Evolutionary conservation across 2,888 invertebrate species (phyloP), one percentile per base, ranked within the genome.

Genomic region (Eupithecia subfuscata): DNA sequence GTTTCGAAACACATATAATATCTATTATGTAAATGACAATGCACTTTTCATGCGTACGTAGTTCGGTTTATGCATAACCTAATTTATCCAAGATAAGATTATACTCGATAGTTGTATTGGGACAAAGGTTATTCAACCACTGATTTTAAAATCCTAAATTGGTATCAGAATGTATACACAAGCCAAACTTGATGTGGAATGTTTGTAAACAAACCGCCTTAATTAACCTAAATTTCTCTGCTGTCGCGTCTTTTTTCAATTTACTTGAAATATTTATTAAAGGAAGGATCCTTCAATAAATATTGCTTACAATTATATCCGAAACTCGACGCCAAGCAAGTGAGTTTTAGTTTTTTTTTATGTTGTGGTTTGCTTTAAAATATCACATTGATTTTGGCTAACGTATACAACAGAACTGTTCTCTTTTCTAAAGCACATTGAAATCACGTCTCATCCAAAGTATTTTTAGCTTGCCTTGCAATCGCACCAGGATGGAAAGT

Each of bases 401-500:
- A 6, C 9, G 40, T 40, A 40, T 64, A 18, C 9, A 18, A 34
- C 34, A 64, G 25, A 63, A 18, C 64, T 64, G 18, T 64, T 34
- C 52, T 11, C 52, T 56, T 48, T 63, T 69, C 84, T 83, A 86
- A 84, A 83, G 85, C 85, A 86, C 84, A 85, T 85, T 84, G 60
- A 25, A 60, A 60, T 60, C 60, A 83, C 86, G 85, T 87, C 86
- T 87, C 88, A 85, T 87, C 87, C 84, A 81, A 84, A 87, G 85
- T 90, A 90, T 88, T 87, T 90, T 88, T 90, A 90, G 89, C 85
- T 87, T 85, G 88, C 86, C 85, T 87, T 86, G 88, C 83, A 85
- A 87, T 88, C 86, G 84, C 80, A 87, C 84, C 82, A 84, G 84
- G 88, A 88, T 90, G 88, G 88, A 90, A 88, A 89, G 86, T 86